phyloP scores from a whole-genome alignment of 2,113 vertebrate species.

The Nibea coibor region DNA sequence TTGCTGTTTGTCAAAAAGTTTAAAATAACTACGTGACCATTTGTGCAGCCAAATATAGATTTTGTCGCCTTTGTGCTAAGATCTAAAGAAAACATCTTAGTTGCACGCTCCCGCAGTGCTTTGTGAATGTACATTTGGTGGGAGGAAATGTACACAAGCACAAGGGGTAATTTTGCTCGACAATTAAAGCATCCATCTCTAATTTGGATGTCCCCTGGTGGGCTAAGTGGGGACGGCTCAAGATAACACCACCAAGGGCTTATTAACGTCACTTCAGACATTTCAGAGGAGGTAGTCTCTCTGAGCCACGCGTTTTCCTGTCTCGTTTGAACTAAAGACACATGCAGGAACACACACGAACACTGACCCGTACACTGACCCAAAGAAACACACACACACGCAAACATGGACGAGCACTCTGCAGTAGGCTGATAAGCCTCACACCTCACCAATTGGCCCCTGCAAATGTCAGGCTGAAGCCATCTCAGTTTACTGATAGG shows the following conservation, averaged over 20 bases:
- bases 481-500: conserved; percentile 59
- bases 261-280: conserved; percentile 72
- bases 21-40: not conserved
- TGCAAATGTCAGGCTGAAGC: conserved; percentile 75
- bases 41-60: conserved; percentile 3
- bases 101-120: not conserved
- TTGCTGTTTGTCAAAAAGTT: not conserved
- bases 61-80: not conserved
- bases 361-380: conserved; percentile 28
- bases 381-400: not conserved
- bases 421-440: conserved; percentile 73
- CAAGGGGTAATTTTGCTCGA: conserved; percentile 61
- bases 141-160: conserved; percentile 52
- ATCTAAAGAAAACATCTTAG: conserved; percentile 10
- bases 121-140: conserved; percentile 39
- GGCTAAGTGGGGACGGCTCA: conserved; percentile 65
- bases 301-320: conserved; percentile 32
- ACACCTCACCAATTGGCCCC: conserved; percentile 64
- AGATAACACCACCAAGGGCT: conserved; percentile 72
- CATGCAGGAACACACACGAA: conserved; percentile 33
- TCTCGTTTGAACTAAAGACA: conserved; percentile 40
- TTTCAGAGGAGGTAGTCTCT: conserved; percentile 45
- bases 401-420: conserved; percentile 32
- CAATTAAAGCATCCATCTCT: conserved; percentile 65
- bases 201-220: conserved; percentile 70